Base-by-base conservation (phyloP, 2,113 vertebrate species). In the Varanus salvator region DNA sequence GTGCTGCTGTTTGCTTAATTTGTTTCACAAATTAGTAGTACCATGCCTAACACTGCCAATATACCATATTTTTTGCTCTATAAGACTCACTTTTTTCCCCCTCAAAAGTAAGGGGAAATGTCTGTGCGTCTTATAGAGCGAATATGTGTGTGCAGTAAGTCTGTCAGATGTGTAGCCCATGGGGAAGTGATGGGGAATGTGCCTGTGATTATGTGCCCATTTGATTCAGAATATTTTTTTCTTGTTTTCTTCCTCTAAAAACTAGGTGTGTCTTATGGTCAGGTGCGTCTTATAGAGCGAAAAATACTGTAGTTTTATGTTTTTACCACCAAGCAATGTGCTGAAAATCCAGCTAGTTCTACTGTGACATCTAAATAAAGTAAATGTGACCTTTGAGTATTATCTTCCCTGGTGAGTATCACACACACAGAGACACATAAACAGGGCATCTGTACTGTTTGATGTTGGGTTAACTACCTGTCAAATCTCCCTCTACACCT, bases 361-460 rank as follows among this genome's bases (percentile, higher is more conserved):
- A 83, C 82, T 38, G 9, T 88, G 91, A 89, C 84, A 91, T 87
- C 52, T 90, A 80, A 76, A 86, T 93, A 95, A 91, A 83, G 17
- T 23, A 54, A 54, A 38, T 25, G 60, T 69, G 85, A 90, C 50
- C 6, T 54, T 54, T 1, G 8, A 4, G 52, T 64, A 84, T 84
- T 84, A 76, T 21, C 57, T 84, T 48, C n/a, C 84, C 38, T 64
- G 54, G 31, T 9, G 31, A 84, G 31, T 48, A 0, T 71, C 66
- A 34, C 52, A 21, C 6, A 27, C 64, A 80, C n/a, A 48, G 19
- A 52, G 4, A 48, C 75, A 48, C 38, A 48, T 4, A 76, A 15
- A 44, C 9, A 50, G 0, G 7, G 50, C 31, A 78, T 48, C 68
- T 82, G 9, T 74, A 82, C 8, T 77, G 8, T 75, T 76, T 89